Percentiles rank a stretch among this genome's conserved stretches.
phyloP scores from a whole-genome alignment of 1,140 invertebrate species.

The Drosophila bocqueti region DNA sequence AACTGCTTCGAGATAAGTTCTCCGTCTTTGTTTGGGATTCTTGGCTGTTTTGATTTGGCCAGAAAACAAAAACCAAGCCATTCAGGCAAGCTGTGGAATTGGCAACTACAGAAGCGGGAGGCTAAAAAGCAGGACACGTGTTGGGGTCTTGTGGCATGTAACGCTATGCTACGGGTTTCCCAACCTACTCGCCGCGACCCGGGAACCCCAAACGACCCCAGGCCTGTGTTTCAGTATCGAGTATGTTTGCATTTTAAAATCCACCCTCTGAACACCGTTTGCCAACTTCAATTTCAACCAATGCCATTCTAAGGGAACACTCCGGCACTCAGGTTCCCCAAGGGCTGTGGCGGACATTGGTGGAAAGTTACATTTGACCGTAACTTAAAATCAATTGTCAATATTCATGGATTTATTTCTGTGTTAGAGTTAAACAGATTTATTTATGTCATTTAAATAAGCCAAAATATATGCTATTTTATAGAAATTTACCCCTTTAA shows the following conservation, averaged over 20 bases:
- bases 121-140: slow-evolving; percentile 45
- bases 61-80: slow-evolving; percentile 64
- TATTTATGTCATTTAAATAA: neutral
- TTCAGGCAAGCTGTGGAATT: slow-evolving; percentile 46
- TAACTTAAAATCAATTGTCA: neutral
- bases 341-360: slow-evolving; percentile 31
- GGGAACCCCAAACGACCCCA: slow-evolving; percentile 41
- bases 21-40: slow-evolving; percentile 59
- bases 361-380: neutral
- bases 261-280: slow-evolving; percentile 76
- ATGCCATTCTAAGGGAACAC: slow-evolving; percentile 68
- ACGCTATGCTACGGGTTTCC: slow-evolving; percentile 55
- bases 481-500: neutral
- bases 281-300: slow-evolving; percentile 79
- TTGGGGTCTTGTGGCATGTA: slow-evolving; percentile 56
- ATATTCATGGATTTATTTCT: neutral
- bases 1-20: slow-evolving; percentile 72
- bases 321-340: slow-evolving; percentile 4
- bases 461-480: neutral
- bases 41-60: slow-evolving; percentile 43
- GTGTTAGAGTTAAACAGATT: neutral
- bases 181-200: slow-evolving; percentile 8
- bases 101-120: slow-evolving; percentile 39
- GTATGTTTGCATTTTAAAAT: slow-evolving; percentile 81
- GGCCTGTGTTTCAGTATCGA: slow-evolving; percentile 36